Conservation (phyloP, 64 coral and sea anemone species). For the Stichodactyla helianthus region DNA sequence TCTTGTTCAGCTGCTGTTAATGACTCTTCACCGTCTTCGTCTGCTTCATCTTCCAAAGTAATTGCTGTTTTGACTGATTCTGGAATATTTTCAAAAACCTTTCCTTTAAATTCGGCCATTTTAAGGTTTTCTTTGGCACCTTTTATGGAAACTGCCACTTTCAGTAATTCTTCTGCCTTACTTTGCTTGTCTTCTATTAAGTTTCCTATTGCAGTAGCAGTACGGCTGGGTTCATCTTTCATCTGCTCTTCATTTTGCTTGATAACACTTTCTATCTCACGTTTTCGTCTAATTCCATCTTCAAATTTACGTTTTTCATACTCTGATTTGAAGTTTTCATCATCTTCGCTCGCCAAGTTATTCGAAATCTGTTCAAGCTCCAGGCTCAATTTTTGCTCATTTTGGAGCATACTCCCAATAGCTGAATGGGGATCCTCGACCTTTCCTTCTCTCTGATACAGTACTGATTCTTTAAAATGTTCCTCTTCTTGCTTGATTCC, state of each 20-base stretch:
- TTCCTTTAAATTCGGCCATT: not conserved
- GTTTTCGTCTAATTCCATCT: conserved; percentile 25
- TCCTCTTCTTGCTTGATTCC: conserved; percentile 49
- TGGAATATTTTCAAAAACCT: not conserved
- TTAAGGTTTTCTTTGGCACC: conserved; percentile 25
- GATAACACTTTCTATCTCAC: conserved; percentile 34
- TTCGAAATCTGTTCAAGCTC: not conserved
- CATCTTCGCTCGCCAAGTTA: not conserved
- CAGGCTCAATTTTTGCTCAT: not conserved
- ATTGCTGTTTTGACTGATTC: not conserved
- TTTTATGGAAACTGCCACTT: not conserved
- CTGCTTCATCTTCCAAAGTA: not conserved
- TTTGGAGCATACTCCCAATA: not conserved
- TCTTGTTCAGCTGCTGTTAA: not conserved
- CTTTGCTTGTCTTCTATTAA: conserved; percentile 41
- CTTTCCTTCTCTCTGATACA: conserved; percentile 47
- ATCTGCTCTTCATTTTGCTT: conserved; percentile 32
- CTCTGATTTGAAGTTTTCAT: not conserved
- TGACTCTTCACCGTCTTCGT: not conserved
- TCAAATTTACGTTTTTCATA: not conserved
- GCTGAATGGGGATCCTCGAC: not conserved
- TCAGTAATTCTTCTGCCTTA: conserved; percentile 6
- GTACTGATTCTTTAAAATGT: conserved; percentile 41
- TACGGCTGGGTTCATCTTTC: conserved; percentile 33
- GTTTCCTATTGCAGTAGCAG: conserved; percentile 20